phyloP scores from a whole-genome alignment of 2,113 vertebrate genomes.

The Bothrops jararaca region DNA sequence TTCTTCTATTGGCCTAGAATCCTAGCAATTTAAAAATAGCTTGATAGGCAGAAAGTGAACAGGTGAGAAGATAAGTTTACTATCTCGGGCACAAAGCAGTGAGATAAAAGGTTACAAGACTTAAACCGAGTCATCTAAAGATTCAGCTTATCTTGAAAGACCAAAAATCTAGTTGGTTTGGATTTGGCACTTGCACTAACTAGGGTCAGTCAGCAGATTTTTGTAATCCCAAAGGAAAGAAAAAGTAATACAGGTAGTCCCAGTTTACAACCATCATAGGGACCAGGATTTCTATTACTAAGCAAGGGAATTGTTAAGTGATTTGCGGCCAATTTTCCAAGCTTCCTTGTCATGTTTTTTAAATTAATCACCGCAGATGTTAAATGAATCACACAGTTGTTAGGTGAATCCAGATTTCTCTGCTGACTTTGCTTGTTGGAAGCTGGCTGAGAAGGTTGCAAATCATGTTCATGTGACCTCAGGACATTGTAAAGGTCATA shows the following conservation, averaged over 20 bases:
- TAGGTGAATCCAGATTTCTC: neutral
- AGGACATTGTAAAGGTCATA: neutral
- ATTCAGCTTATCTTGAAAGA: neutral
- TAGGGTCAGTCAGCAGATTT: neutral
- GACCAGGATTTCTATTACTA: neutral
- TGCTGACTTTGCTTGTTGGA: neutral
- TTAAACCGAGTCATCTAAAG: neutral
- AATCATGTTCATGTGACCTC: neutral
- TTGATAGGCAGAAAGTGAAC: neutral
- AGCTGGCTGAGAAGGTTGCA: neutral
- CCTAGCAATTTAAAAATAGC: neutral
- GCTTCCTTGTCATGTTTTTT: neutral
- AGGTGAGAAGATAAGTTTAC: neutral
- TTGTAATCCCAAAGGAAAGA: neutral
- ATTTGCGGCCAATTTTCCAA: neutral
- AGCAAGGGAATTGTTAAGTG: neutral
- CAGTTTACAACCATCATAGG: neutral
- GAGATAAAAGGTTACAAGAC: neutral
- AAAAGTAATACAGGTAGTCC: neutral
- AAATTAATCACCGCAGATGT: neutral
- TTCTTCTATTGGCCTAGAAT: neutral
- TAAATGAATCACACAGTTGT: neutral
- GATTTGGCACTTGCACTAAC: neutral
- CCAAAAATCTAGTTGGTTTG: neutral
- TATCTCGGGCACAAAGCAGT: neutral